phyloP scores from a whole-genome alignment of 2,113 vertebrate genomes.

The Sander lucioperca region DNA sequence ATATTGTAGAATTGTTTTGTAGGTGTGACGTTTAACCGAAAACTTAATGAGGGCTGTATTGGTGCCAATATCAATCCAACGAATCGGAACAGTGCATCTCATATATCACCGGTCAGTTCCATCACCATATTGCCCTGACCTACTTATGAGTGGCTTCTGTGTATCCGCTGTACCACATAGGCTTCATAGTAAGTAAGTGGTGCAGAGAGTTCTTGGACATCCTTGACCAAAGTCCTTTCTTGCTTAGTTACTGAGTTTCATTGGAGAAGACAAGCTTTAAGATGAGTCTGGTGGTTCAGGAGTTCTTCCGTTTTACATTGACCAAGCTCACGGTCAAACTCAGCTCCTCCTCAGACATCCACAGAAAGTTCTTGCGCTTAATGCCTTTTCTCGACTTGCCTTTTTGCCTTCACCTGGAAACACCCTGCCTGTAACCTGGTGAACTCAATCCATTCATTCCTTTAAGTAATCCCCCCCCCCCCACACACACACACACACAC shows the following conservation, averaged over 20 bases:
- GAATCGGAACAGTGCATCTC: background rate
- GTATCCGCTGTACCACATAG: background rate
- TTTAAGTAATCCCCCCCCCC: background rate
- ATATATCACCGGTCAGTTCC: background rate
- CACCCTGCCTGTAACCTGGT: slow-evolving; percentile 50
- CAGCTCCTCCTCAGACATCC: background rate
- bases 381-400: background rate
- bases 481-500: background rate
- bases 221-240: background rate
- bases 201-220: background rate
- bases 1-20: background rate
- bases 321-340: background rate
- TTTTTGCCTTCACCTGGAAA: slow-evolving; percentile 60
- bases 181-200: background rate
- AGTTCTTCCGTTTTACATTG: background rate
- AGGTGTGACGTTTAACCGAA: background rate
- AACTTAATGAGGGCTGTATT: background rate
- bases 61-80: background rate
- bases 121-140: background rate
- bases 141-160: background rate
- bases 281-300: background rate
- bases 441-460: slow-evolving; percentile 38
- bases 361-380: background rate
- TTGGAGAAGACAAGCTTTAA: background rate
- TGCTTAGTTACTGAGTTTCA: background rate